Base-by-base conservation (phyloP, 2,888 invertebrate genomes). In the Dicycla oo region DNA sequence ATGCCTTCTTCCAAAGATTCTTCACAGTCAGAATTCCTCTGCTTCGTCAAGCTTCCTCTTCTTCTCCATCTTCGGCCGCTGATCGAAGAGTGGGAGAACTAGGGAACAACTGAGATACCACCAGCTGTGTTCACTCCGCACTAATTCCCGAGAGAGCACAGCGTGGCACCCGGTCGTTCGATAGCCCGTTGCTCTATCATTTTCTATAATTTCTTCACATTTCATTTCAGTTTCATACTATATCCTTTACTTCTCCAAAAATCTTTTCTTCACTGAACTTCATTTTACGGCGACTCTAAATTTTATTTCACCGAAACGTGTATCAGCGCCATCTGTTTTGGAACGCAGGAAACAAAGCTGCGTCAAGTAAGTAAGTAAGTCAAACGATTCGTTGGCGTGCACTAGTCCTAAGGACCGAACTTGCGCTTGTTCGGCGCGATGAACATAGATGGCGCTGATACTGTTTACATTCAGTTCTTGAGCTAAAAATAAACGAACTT, bases 51-150 rank as follows among this genome's bases (percentile, higher is more conserved):
- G 23, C 18, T 45, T 69, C 40, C 15, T 65, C 43, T 66, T 66
- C 34, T 69, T 34, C 23, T 38, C 1, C 7, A 40, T 71, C 45
- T 61, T 67, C 57, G 26, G 63, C 34, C 47, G 81, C 40, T 26
- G 53, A 58, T 58, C 51, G 84, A 58, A 67, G 84, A 78, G 91
- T 83, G 89, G 92, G 89, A 90, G 93, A 93, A 94, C 96, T 96
- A 96, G 92, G 95, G 96, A 97, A 97, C 96, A 96, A 98, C 98
- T 98, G 98, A 98, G 98, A 98, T 98, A 99, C 98, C 98, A 98
- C 98, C 98, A 98, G 98, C 98, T 99, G 98, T 98, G 98, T 99
- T 99, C 98, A 98, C 98, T 98, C 91, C 97, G 96, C 96, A 94
- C 95, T 94, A 85, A 90, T 95, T 96, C 97, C 97, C 94, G 97